These are phyloP conservation scores for Rostratula benghalensis DNA, from an alignment of 2,113 vertebrate genomes.

Conservation along the genomic window DNA sequence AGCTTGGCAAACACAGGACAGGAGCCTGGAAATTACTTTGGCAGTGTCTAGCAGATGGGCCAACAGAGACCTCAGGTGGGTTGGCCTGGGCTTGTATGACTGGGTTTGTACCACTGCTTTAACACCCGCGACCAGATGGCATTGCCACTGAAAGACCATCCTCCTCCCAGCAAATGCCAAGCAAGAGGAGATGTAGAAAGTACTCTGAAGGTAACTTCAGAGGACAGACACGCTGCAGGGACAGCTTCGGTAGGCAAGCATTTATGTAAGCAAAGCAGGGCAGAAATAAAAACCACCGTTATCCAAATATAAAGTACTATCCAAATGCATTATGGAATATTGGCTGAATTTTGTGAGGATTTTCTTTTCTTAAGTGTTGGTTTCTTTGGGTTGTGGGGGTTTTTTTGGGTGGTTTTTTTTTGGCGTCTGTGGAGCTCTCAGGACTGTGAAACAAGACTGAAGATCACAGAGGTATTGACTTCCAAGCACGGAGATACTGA, in stretches of 20 bases:
- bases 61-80: neutral
- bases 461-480: neutral
- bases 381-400: neutral
- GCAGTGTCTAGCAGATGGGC: neutral
- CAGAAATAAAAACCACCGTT: neutral
- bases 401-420: neutral
- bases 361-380: neutral
- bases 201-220: neutral
- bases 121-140: slow-evolving; percentile 16
- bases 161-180: neutral
- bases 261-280: neutral
- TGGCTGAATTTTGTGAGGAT: neutral
- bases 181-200: neutral
- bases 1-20: slow-evolving; percentile 9
- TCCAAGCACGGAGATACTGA: neutral
- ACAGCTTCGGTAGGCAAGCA: neutral
- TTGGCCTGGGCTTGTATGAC: neutral
- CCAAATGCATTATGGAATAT: neutral
- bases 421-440: neutral
- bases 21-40: slow-evolving; percentile 22
- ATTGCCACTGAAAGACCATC: neutral
- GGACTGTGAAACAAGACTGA: neutral
- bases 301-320: neutral
- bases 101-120: neutral
- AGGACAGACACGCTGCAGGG: neutral